Conservation (phyloP, 1,140 invertebrate species). For the Pseudomyrmex concolor region DNA sequence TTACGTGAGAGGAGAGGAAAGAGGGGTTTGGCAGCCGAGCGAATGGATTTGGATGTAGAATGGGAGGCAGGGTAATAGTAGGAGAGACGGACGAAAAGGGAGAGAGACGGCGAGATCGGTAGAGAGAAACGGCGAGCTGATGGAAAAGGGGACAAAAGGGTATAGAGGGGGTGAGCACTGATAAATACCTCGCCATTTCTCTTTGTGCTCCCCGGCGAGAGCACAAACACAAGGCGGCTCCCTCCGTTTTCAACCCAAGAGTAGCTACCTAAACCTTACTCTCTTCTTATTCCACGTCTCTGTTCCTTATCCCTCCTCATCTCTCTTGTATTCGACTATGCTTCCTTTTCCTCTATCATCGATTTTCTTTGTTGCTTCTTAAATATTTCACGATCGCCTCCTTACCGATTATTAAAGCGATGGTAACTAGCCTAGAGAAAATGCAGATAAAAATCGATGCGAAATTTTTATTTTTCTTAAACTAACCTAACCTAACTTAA, state of each 20-base stretch:
- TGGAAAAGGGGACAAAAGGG: conserved; percentile 70
- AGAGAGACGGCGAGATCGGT: conserved; percentile 48
- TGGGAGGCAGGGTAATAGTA: conserved; percentile 69
- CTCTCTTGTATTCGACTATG: conserved; percentile 75
- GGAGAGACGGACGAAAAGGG: conserved; percentile 65
- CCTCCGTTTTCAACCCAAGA: conserved; percentile 73
- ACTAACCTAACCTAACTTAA: too few relatives aligned
- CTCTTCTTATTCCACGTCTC: conserved; percentile 74
- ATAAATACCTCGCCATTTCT: conserved; percentile 83
- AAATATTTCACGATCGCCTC: conserved; percentile 51
- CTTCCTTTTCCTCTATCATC: conserved; percentile 52
- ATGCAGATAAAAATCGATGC: conserved; percentile 10
- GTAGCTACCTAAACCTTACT: conserved; percentile 76
- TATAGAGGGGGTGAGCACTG: conserved; percentile 79
- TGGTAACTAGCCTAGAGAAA: conserved; percentile 19
- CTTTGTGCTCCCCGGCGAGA: conserved; percentile 82
- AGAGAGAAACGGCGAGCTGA: conserved; percentile 63
- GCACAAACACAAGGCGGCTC: conserved; percentile 83
- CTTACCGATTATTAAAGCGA: conserved; percentile 42
- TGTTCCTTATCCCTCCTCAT: conserved; percentile 74
- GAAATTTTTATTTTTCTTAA: not conserved
- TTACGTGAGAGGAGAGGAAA: conserved; percentile 60
- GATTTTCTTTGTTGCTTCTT: conserved; percentile 49
- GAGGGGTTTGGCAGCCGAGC: conserved; percentile 69
- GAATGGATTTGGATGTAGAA: conserved; percentile 76